These are phyloP conservation scores for Hypercompe scribonia DNA, from an alignment of 2,888 invertebrate genomes.

Conservation along the genomic window DNA sequence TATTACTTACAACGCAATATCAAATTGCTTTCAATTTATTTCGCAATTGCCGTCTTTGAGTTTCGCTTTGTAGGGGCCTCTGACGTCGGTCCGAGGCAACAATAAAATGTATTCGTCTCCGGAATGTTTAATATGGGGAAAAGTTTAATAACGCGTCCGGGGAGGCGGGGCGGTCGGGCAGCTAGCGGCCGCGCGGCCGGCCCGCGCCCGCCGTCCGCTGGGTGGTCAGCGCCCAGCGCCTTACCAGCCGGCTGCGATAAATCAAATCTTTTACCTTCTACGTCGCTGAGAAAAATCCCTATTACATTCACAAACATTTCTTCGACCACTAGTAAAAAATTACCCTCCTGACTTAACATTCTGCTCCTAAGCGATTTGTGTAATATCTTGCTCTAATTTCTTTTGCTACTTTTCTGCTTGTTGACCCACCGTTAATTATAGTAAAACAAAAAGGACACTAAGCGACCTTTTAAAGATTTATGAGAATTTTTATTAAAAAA, in stretches of 20 bases:
- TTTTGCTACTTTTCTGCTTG: background rate
- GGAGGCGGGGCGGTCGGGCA: conserved; percentile 58
- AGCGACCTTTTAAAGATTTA: too few species aligned
- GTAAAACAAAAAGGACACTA: background rate
- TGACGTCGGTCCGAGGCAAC: conserved; percentile 86
- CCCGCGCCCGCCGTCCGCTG: conserved; percentile 52
- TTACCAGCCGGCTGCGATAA: conserved; percentile 80
- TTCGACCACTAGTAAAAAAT: conserved; percentile 59
- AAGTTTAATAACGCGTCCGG: conserved; percentile 87
- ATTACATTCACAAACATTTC: conserved; percentile 82
- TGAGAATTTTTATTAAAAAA: background rate
- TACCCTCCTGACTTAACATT: conserved; percentile 41
- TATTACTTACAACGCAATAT: conserved; percentile 87
- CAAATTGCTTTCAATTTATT: conserved; percentile 87
- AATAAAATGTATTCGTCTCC: conserved; percentile 87
- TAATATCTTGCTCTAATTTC: background rate
- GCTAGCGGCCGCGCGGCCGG: conserved; percentile 59
- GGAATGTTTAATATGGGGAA: conserved; percentile 88
- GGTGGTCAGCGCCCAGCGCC: conserved; percentile 69
- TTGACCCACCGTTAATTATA: background rate
- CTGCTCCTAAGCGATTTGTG: conserved; percentile 16
- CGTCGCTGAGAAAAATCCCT: conserved; percentile 80
- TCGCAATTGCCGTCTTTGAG: conserved; percentile 87
- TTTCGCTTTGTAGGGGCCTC: conserved; percentile 86
- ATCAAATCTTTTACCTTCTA: conserved; percentile 85